A percentile compares a stretch with the other conserved stretches of the same genome.
Evolutionary conservation across 2,888 invertebrate genomes (phyloP).

Genomic region (Lepidonotus clava): DNA sequence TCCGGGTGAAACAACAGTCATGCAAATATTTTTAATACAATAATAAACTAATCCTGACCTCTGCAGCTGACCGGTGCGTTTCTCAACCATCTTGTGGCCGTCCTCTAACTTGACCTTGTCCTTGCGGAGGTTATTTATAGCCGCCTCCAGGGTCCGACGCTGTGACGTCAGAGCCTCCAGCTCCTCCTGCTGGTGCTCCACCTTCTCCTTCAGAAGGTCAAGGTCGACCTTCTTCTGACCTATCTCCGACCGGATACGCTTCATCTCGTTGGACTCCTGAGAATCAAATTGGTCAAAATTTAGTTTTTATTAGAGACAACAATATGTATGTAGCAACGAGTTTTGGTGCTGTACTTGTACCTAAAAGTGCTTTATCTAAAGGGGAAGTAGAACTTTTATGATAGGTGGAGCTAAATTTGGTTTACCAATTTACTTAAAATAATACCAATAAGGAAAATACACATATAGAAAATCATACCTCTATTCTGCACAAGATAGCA

Average conservation of each 20-base stretch:
- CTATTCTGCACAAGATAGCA: no score
- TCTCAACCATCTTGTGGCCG: conserved; percentile 71
- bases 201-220: conserved; percentile 65
- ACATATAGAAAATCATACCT: no score
- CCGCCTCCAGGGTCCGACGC: conserved; percentile 72
- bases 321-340: no score
- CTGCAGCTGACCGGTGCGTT: conserved; percentile 73
- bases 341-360: no score
- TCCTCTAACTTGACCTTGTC: conserved; percentile 74
- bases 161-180: conserved; percentile 71
- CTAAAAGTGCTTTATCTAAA: no score
- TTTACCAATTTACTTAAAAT: no score
- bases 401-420: no score
- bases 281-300: background rate
- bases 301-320: background rate
- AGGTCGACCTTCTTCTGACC: conserved; percentile 71
- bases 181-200: conserved; percentile 72
- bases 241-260: conserved; percentile 71
- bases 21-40: no score
- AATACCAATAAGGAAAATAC: no score
- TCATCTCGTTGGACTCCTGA: conserved; percentile 73
- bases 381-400: no score
- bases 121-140: conserved; percentile 69
- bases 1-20: no score
- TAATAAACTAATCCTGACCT: no score